Evolutionary conservation across 2,797 vertebrate genomes (phyloP), one percentile per base, ranked within the genome.

Genomic region (Myotis findleyi): DNA sequence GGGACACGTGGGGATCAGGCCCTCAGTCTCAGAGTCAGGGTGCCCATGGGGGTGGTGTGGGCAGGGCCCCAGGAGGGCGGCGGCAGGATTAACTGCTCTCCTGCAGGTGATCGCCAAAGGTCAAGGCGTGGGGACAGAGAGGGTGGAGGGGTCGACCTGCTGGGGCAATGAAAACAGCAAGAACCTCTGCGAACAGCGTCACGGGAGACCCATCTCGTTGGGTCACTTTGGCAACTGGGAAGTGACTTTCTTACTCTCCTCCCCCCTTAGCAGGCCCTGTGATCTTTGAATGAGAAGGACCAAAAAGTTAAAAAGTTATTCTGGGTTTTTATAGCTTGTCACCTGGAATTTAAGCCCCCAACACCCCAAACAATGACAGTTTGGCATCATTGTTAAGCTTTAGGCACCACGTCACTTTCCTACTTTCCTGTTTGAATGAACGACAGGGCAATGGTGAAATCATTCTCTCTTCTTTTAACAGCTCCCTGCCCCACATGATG

Each of bases 401-500:
- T 38, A 53, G 44, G 47, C 10, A 49, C 53, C 12, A 3, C 0
- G 9, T 53, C 66, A 44, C 62, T 38, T 25, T 41, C 10, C 55
- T 41, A 44, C 62, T 38, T 25, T 41, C 10, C 55, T 41, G 16
- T 83, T 47, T 44, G 73, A 64, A 66, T 80, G 66, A 75, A 72
- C 73, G 80, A 23, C 4, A 25, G 6, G 79, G 13, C 53, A 66
- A 47, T 55, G 49, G 25, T 47, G 66, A 76, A 81, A 51, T 49
- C 30, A 11, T 30, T 51, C 7, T 62, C 17, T 27, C 21, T 94
- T 75, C 21, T 55, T 84, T 49, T 44, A n/a, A n/a, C 36, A 36
- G 14, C 1, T 4, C 0, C 0, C 1, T 1, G 9, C 6, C 49
- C 49, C 49, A 51, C 20, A 21, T 18, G 53, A 36, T 8, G 3